Base-by-base conservation (phyloP, 2,113 vertebrate species). In the Dasypus novemcinctus region DNA sequence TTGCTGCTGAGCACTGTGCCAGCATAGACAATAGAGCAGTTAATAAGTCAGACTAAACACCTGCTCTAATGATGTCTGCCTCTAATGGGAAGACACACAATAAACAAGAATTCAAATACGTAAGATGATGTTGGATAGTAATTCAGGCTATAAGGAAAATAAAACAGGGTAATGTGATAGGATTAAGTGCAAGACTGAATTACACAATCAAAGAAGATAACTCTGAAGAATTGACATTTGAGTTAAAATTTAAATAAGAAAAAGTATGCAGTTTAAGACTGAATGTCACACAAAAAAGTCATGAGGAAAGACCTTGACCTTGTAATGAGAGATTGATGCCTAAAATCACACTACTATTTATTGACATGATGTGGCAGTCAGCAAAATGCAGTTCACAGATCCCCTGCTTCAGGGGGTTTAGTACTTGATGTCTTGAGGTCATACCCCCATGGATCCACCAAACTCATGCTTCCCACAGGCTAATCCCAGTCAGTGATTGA, bases 171-270 rank as follows among this genome's bases (percentile, higher is more conserved):
- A 54, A 87, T 71, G 29, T n/a, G 64, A 36, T 74, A 54, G 41
- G 20, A 85, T 12, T 0, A 10, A 25, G 7, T 43, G 20, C 41
- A 81, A 41, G 20, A 57, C 9, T 63, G 79, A 93, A 89, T 27
- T 17, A 76, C 38, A 17, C 23, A 3, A 33, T 95, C 41, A 85
- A 10, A 93, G 43, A 88, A 74, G n/a, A 76, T 33, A 23, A 87
- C 71, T 14, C 9, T 59, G 69, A 76, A 88, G 31, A 93, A 74
- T 2, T 82, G 82, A 72, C 29, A 91, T 88, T 86, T 72, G 14
- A 90, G 82, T 93, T 87, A 91, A 95, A 57, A 75, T 75, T 87
- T 95, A 72, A 95, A 41, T 10, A 72, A 71, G 66, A 66, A 61
- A 90, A 92, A 90, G 8, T 36, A 76, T 17, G 59, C 75, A 91